phyloP scores from a whole-genome alignment of 1,140 invertebrate genomes.

The Coptotermes formosanus region DNA sequence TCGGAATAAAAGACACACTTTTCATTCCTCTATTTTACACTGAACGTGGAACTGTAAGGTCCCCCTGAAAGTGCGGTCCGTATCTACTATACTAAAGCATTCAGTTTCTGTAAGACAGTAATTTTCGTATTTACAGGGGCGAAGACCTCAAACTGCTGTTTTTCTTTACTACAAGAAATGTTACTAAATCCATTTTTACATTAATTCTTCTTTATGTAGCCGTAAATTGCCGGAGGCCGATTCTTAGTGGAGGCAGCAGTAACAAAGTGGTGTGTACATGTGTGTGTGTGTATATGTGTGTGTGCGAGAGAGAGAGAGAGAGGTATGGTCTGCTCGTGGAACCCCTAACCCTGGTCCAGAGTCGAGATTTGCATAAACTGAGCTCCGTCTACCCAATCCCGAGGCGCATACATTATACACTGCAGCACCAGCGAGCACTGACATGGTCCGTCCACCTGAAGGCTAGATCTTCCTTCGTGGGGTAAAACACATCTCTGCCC shows the following conservation, averaged over 20 bases:
- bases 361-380: slow-evolving; percentile 11
- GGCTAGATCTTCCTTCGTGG: background rate
- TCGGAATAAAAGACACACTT: too few species aligned
- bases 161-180: background rate
- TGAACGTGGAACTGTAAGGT: too few species aligned
- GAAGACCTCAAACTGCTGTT: background rate
- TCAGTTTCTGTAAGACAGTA: too few species aligned
- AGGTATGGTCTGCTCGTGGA: background rate
- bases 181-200: slow-evolving; percentile 1
- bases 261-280: background rate
- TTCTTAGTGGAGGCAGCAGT: slow-evolving; percentile 13
- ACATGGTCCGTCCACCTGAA: background rate
- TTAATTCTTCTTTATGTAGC: background rate
- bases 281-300: background rate
- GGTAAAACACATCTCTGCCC: background rate
- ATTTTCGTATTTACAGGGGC: too few species aligned
- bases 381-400: background rate
- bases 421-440: background rate
- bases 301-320: background rate
- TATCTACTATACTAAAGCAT: too few species aligned
- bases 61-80: too few species aligned
- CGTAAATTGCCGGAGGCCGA: background rate
- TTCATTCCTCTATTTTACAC: too few species aligned
- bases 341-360: slow-evolving; percentile 2
- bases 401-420: background rate